Evolutionary conservation across 1,140 invertebrate genomes (phyloP).

Genomic region (Vollenhovia emeryi): DNA sequence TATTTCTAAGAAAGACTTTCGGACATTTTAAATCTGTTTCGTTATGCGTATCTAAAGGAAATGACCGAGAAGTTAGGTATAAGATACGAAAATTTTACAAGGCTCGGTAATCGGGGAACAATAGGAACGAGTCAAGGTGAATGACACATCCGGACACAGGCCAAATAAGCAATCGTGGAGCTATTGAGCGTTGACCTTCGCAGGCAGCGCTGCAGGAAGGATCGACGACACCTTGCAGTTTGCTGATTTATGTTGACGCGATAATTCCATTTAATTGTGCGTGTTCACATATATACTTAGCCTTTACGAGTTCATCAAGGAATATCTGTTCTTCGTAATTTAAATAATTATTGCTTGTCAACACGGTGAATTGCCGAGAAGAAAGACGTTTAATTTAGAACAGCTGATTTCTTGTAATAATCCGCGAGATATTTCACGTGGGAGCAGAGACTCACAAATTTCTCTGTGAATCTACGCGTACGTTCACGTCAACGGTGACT

Average conservation of each 20-base stretch:
- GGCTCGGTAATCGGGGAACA: neutral
- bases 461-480: neutral
- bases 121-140: neutral
- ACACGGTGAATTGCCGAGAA: neutral
- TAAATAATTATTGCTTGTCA: slow-evolving; percentile 3
- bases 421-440: neutral
- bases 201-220: neutral
- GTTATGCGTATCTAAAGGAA: neutral
- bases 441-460: neutral
- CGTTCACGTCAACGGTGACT: neutral
- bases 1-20: neutral
- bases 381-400: neutral
- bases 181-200: neutral
- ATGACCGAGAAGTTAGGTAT: neutral
- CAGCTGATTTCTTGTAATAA: neutral
- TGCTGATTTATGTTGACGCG: neutral
- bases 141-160: neutral
- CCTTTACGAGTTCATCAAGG: neutral
- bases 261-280: neutral
- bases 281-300: neutral
- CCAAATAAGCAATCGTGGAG: neutral
- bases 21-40: neutral
- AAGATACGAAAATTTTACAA: neutral
- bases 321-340: neutral
- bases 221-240: neutral